Base-by-base conservation (phyloP, 1,140 invertebrate species). In the Calephelis virginiensis region DNA sequence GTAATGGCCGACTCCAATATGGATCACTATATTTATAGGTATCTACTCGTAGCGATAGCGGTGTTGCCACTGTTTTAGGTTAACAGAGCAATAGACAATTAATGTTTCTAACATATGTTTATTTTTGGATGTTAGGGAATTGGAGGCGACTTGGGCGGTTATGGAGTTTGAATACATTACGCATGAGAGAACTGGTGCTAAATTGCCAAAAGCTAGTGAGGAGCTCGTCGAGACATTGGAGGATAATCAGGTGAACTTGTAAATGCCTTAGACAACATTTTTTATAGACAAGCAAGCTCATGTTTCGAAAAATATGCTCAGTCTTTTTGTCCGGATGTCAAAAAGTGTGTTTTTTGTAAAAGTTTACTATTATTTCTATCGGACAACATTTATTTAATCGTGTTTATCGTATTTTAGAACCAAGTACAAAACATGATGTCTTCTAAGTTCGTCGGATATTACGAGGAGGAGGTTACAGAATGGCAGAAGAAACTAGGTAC, bases 161-260 rank as follows among this genome's bases (percentile, higher is more conserved):
- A 95, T 97, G 93, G 95, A 97, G 81, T 98, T 98, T 81, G 95
- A 95, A 74, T 95, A 95, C 76, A 95, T 96, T 62, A 71, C 91
- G 28, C 97, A 99, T 80, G 94, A 96, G 8, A 92, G 97, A 62
- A 98, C 97, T 0, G 94, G 94, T 63, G 92, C 95, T 17, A 94
- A 94, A 70, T 78, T 99, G 60, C 91, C 98, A 0, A 95, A 94
- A 83, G 94, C 96, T 5, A 95, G 93, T 61, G 98, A 99, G 84
- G 97, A 98, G 80, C 90, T 97, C 8, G 96, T 99, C 40, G 97
- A 98, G 91, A 96, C 93, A 1, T 92, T 99, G n/a, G 98, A 99
- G 92, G 98, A 99, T 68, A 97, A 99, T 92, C 97, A 99, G 93
- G 97, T 97, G 70, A 62, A 12, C 13, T 63, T 9, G 53, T 48